phyloP scores from a whole-genome alignment of 2,888 invertebrate genomes.

The Phyto melanocephala region DNA sequence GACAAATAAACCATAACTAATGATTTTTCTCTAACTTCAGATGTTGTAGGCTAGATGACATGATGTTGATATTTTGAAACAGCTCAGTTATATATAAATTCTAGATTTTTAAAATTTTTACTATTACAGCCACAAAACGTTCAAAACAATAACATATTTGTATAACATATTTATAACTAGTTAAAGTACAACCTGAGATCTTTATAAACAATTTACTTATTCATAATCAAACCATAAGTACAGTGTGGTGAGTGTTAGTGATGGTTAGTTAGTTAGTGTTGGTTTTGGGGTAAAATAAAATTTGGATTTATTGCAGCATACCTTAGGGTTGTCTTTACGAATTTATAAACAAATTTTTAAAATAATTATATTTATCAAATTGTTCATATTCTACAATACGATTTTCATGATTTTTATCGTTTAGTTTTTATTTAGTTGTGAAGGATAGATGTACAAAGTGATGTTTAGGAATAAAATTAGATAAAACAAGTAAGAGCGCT shows the following conservation, averaged over 20 bases:
- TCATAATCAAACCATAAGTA: background rate
- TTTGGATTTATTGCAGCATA: slow-evolving; percentile 19
- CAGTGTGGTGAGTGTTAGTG: background rate
- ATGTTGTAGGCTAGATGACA: background rate
- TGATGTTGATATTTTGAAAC: background rate
- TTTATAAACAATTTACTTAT: no score
- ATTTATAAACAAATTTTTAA: slow-evolving; percentile 1
- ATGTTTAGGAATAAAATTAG: no score
- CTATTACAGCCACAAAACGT: background rate
- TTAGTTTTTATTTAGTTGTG: background rate
- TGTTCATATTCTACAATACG: slow-evolving; percentile 11
- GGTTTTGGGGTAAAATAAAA: background rate
- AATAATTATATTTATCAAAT: slow-evolving; percentile 10
- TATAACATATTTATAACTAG: background rate
- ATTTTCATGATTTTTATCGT: slow-evolving; percentile 10
- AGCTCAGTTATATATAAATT: background rate
- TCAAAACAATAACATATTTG: slow-evolving; percentile 1
- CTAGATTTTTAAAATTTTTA: background rate
- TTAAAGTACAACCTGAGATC: slow-evolving; percentile 8
- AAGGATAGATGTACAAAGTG: background rate
- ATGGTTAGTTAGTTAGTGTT: no score
- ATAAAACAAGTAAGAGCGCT: no score
- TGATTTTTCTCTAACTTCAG: slow-evolving; percentile 28
- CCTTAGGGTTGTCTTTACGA: background rate
- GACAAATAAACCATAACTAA: slow-evolving; percentile 31